These are phyloP conservation scores for Silurus glanis DNA, from an alignment of 2,113 vertebrate species.

Conservation along the genomic window DNA sequence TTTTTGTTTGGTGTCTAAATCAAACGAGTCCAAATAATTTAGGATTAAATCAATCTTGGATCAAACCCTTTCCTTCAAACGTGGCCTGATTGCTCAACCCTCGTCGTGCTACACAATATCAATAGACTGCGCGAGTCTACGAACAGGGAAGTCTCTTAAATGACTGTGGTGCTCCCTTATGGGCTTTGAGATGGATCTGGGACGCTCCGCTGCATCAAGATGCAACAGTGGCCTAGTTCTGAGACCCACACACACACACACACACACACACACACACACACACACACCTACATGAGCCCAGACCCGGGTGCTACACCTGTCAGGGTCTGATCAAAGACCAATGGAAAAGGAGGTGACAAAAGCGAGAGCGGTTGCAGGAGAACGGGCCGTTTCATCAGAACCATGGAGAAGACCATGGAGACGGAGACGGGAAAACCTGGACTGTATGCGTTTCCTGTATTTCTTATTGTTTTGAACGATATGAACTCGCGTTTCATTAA, in stretches of 20 bases:
- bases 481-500: background rate
- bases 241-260: background rate
- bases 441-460: background rate
- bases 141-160: constrained; percentile 32
- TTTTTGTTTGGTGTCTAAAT: background rate
- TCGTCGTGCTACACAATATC: background rate
- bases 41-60: background rate
- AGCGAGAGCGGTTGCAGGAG: background rate
- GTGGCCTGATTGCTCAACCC: background rate
- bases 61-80: too few species aligned
- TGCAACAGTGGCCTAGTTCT: constrained; percentile 41
- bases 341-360: constrained; percentile 48
- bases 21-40: background rate
- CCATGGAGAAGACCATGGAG: background rate
- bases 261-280: constrained; percentile 3
- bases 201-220: background rate
- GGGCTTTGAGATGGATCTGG: constrained; percentile 29
- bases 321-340: constrained; percentile 49
- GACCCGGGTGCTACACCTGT: constrained; percentile 26
- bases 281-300: background rate
- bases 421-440: background rate
- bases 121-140: background rate
- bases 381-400: background rate
- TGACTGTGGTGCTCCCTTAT: constrained; percentile 16
- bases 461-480: constrained; percentile 8